These are phyloP conservation scores for Heterotis niloticus DNA, from an alignment of 2,113 vertebrate genomes.

Conservation along the genomic window DNA sequence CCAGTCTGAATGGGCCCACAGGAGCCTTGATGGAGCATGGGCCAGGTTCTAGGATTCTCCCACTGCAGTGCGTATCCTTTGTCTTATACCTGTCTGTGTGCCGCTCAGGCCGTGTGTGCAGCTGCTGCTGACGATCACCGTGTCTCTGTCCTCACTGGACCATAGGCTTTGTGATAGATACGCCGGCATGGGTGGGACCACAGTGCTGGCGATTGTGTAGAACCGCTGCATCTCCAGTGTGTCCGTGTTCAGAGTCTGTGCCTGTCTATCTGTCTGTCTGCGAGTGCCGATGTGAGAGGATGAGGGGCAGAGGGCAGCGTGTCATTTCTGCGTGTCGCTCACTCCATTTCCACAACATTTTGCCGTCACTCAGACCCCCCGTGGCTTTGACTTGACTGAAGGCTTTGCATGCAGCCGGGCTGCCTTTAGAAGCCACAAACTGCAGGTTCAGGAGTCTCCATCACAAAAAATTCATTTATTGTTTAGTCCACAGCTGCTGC, in stretches of 20 bases:
- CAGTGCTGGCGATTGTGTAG: constrained; percentile 8
- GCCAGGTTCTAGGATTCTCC: constrained; percentile 77
- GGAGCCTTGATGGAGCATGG: constrained; percentile 75
- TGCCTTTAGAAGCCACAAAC: neutral
- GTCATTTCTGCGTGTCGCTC: neutral
- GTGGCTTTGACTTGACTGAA: neutral
- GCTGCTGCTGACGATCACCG: constrained; percentile 10
- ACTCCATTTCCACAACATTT: neutral
- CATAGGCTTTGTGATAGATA: neutral
- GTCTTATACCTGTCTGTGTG: constrained; percentile 20
- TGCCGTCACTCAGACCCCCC: neutral
- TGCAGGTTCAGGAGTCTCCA: neutral
- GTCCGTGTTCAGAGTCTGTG: constrained; percentile 17
- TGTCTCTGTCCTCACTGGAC: constrained; percentile 9
- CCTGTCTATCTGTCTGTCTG: constrained; percentile 25
- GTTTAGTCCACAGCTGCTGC: constrained; percentile 33
- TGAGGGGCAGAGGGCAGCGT: neutral
- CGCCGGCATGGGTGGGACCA: constrained; percentile 30
- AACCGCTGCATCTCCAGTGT: neutral
- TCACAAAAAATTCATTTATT: constrained; percentile 28
- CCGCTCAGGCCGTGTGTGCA: constrained; percentile 31
- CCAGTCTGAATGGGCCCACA: constrained; percentile 63
- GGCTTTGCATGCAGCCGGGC: neutral
- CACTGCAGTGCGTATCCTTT: constrained; percentile 64
- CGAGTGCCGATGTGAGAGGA: neutral